Evolutionary conservation across 2,888 invertebrate species (phyloP).

Genomic region (Scrobipalpa atriplicella): DNA sequence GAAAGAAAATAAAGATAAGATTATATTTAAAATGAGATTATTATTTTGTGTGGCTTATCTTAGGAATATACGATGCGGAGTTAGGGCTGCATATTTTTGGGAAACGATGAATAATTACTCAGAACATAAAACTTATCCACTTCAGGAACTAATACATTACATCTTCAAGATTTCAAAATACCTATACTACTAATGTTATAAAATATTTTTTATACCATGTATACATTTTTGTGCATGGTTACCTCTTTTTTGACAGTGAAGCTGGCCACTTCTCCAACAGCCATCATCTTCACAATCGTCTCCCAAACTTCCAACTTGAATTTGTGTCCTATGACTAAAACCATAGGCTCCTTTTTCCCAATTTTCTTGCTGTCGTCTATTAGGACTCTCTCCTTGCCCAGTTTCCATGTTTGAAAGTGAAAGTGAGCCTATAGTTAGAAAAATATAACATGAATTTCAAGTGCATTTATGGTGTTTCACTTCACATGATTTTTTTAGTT

Average conservation of each 20-base stretch:
- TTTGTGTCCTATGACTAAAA: slow-evolving; percentile 97
- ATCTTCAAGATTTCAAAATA: too few relatives aligned
- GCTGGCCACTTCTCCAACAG: slow-evolving; percentile 93
- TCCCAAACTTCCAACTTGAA: slow-evolving; percentile 99
- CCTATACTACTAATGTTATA: too few relatives aligned
- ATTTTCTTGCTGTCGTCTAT: slow-evolving; percentile 94
- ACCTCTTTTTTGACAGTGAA: slow-evolving; percentile 93
- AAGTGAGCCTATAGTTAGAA: slow-evolving; percentile 87
- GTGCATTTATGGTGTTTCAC: not conserved
- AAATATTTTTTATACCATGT: too few relatives aligned
- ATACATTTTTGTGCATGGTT: too few relatives aligned
- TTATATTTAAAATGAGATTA: too few relatives aligned
- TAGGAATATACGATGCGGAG: too few relatives aligned
- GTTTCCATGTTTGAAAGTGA: slow-evolving; percentile 92
- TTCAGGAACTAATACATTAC: too few relatives aligned
- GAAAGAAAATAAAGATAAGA: slow-evolving; percentile 52
- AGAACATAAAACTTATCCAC: too few relatives aligned
- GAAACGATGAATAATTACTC: too few relatives aligned
- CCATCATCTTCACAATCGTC: slow-evolving; percentile 95
- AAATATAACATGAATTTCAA: not conserved
- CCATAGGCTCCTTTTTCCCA: slow-evolving; percentile 91
- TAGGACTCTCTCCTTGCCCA: slow-evolving; percentile 84
- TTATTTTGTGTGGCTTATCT: too few relatives aligned
- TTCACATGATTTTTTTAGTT: not conserved
- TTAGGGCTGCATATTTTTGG: too few relatives aligned